Evolutionary conservation across 2,888 invertebrate species (phyloP).

Genomic region (Epicampocera succincta): DNA sequence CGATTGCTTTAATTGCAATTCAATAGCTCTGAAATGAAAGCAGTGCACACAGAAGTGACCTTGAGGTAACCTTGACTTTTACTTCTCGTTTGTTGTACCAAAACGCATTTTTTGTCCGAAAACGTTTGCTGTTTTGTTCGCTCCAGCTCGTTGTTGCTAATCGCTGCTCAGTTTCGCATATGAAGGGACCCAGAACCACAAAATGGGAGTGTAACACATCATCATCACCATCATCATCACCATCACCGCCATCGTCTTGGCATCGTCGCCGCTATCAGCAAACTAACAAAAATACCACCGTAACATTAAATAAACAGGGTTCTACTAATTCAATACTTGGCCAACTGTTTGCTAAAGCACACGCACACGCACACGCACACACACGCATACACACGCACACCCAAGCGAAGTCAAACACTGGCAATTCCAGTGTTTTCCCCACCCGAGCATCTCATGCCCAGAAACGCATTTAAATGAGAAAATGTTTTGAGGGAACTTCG

Average conservation of each 20-base stretch:
- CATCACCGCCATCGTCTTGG: conserved; percentile 13
- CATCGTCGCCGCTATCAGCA: conserved; percentile 42
- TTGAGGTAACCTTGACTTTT: conserved; percentile 76
- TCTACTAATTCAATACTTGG: conserved; percentile 39
- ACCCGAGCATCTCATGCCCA: no score
- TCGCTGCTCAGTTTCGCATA: conserved; percentile 48
- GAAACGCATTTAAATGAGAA: conserved; percentile 24
- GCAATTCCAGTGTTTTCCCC: neutral
- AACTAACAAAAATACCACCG: conserved; percentile 49
- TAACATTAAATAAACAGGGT: conserved; percentile 61
- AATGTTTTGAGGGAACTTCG: conserved; percentile 3
- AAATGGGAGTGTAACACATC: conserved; percentile 54
- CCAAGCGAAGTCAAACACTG: neutral
- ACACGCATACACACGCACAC: neutral
- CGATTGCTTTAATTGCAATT: conserved; percentile 6
- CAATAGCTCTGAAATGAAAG: conserved; percentile 27
- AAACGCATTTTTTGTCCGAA: conserved; percentile 45
- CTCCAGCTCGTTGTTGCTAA: conserved; percentile 6
- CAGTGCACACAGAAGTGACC: conserved; percentile 70
- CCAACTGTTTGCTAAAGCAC: neutral
- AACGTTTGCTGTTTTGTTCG: conserved; percentile 15
- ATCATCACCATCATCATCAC: conserved; percentile 35
- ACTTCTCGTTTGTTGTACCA: conserved; percentile 28
- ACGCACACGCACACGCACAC: neutral
- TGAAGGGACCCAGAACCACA: conserved; percentile 42